A percentile compares a stretch with the other conserved stretches of the same genome.
Evolutionary conservation across 2,797 vertebrate genomes (phyloP).

Genomic region (Xiphophorus birchmanni): DNA sequence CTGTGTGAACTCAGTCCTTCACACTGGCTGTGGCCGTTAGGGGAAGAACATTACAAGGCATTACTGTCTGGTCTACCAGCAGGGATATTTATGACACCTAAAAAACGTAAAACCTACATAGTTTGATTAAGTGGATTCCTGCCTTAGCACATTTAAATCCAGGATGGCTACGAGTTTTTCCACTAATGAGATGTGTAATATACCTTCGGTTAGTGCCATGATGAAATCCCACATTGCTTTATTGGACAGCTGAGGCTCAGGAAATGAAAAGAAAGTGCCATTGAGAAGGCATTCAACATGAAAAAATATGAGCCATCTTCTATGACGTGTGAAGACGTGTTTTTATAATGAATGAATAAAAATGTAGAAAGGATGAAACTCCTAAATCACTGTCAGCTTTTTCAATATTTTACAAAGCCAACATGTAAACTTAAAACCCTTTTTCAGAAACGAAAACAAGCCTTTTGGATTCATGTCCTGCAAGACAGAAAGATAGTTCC

Average conservation of each 20-base stretch:
- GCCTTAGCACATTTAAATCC: conserved; percentile 1
- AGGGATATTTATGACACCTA: conserved; percentile 29
- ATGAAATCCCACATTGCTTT: conserved; percentile 31
- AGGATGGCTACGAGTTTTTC: conserved; percentile 21
- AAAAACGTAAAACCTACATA: conserved; percentile 16
- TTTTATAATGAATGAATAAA: background rate
- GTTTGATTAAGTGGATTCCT: conserved; percentile 13
- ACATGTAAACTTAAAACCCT: background rate
- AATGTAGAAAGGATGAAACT: background rate
- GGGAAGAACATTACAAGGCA: conserved; percentile 59
- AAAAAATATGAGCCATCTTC: conserved; percentile 6
- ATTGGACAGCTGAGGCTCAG: conserved; percentile 10
- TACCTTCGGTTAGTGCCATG: conserved; percentile 29
- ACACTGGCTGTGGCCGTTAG: conserved; percentile 42
- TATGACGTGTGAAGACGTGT: background rate
- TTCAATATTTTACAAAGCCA: background rate
- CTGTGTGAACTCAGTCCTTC: conserved; percentile 54
- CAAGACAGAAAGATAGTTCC: background rate
- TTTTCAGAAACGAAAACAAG: background rate
- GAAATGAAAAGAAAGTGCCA: conserved; percentile 23
- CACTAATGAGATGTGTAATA: conserved; percentile 39
- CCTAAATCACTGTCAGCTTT: background rate
- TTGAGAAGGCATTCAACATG: conserved; percentile 15
- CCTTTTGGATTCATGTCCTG: background rate
- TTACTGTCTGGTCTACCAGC: conserved; percentile 57